phyloP scores from a whole-genome alignment of 2,113 vertebrate genomes.

The Pagrus major region DNA sequence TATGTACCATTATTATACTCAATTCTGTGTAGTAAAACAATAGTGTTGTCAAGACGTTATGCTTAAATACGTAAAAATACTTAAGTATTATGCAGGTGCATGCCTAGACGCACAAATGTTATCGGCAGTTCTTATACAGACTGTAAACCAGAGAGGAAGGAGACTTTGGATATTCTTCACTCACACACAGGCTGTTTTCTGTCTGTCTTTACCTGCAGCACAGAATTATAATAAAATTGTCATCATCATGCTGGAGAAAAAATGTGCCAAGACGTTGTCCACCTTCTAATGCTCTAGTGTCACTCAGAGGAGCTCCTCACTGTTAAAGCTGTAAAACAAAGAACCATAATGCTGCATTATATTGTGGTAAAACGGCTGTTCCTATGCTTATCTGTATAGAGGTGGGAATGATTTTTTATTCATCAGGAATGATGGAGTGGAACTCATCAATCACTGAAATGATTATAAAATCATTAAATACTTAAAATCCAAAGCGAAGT shows the following conservation, averaged over 20 bases:
- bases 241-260: neutral
- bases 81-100: neutral
- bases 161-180: neutral
- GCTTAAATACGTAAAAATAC: neutral
- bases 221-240: neutral
- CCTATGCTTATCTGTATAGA: neutral
- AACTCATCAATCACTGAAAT: neutral
- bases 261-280: neutral
- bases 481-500: neutral
- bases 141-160: constrained; percentile 25
- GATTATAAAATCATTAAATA: neutral
- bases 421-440: neutral
- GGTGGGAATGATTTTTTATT: neutral
- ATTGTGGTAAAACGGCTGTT: neutral
- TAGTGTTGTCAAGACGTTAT: neutral
- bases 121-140: constrained; percentile 21
- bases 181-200: neutral
- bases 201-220: neutral
- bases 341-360: neutral
- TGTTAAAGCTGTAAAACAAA: neutral
- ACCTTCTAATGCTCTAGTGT: neutral
- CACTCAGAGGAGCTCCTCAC: neutral
- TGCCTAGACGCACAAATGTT: neutral
- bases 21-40: constrained; percentile 10
- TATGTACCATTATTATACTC: neutral